phyloP scores from a whole-genome alignment of 2,888 invertebrate species.

The Deroplatys truncata region DNA sequence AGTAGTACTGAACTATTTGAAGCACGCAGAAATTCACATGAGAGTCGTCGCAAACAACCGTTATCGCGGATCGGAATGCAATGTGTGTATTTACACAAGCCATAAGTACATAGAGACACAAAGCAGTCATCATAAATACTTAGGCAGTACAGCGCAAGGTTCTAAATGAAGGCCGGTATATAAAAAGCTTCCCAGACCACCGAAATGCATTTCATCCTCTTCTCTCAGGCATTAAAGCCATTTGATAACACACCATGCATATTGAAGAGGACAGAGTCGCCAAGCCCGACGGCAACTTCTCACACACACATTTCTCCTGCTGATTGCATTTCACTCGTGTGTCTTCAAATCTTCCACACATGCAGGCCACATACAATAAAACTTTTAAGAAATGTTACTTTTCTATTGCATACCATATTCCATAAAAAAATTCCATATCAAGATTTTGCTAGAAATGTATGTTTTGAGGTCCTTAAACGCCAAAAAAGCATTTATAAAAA shows the following conservation, averaged over 20 bases:
- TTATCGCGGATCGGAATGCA: not conserved
- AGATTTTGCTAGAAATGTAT: no score
- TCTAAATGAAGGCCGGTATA: not conserved
- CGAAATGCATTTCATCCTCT: not conserved
- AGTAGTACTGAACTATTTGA: not conserved
- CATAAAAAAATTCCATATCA: no score
- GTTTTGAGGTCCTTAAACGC: no score
- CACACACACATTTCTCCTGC: not conserved
- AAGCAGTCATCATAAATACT: not conserved
- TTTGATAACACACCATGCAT: not conserved
- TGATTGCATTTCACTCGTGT: not conserved
- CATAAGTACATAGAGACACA: not conserved
- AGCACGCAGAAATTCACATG: not conserved
- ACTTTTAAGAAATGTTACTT: no score
- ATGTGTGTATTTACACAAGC: not conserved
- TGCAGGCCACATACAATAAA: no score
- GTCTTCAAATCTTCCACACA: no score
- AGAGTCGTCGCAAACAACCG: not conserved
- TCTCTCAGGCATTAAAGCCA: not conserved
- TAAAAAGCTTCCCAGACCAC: not conserved
- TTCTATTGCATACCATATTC: no score
- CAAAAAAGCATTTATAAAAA: no score
- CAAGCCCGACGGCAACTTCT: not conserved
- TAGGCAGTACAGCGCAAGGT: not conserved
- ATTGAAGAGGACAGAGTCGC: not conserved